Base-by-base conservation (phyloP, 2,113 vertebrate species). In the Argyrosomus japonicus region DNA sequence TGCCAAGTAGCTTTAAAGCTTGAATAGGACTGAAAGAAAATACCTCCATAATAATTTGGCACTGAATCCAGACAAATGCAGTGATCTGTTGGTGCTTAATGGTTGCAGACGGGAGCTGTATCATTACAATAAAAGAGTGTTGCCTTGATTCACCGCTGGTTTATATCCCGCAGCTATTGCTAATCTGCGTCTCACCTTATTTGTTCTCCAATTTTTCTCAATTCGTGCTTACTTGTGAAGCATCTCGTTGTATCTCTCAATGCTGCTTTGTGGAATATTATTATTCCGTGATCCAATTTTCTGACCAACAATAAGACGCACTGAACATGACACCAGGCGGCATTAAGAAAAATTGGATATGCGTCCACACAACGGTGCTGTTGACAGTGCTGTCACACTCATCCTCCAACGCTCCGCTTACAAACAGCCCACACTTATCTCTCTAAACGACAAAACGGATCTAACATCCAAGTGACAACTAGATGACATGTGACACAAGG, bases 401-500 rank as follows among this genome's bases (percentile, higher is more conserved):
- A 63, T 54, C 70, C 82, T 77, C 61, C 77, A 57, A 58, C 10
- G 60, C 67, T 74, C 54, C 27, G 48, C 36, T 79, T 68, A 75
- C 32, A 43, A 82, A 69, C 65, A 77, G 53, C 68, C 65, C 79
- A 76, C 83, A 70, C 58, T 75, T 82, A 72, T 81, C 65, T 70
- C 54, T 57, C 47, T 8, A 32, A 56, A 83, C 76, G 84, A 83
- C 79, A 70, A 48, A 87, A 72, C 77, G 65, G 36, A 83, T 87
- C 47, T 17, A n/a, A 75, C 79, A 84, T 78, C 50, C 43, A 83
- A 88, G 77, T 81, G 84, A 90, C 84, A 88, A 67, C 80, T 57
- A 82, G 68, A 56, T 70, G 77, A 84, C 79, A 74, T 73, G 50
- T 74, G 79, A 79, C 87, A 86, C 75, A 69, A 71, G 73, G 47